Evolutionary conservation across 2,888 invertebrate species (phyloP).

Genomic region (Cantharis nigra): DNA sequence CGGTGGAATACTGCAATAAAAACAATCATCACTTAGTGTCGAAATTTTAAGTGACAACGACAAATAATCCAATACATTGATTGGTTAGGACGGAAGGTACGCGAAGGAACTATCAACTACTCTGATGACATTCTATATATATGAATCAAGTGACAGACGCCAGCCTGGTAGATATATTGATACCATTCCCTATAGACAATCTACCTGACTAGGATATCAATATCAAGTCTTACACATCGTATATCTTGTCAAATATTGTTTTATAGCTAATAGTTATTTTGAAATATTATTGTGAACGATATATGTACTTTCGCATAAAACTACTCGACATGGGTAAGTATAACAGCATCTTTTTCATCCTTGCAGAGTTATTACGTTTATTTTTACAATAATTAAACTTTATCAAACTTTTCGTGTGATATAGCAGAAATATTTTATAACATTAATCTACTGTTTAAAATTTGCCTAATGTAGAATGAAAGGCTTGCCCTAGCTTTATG

Average conservation of each 20-base stretch:
- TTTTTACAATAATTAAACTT: background rate
- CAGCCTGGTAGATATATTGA: constrained; percentile 46
- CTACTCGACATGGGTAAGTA: background rate
- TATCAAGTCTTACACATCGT: constrained; percentile 47
- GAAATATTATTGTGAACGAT: constrained; percentile 45
- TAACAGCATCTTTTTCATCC: background rate
- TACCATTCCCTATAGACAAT: constrained; percentile 46
- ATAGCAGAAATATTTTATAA: no score
- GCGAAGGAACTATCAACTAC: constrained; percentile 43
- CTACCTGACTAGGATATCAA: constrained; percentile 52
- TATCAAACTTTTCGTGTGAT: no score
- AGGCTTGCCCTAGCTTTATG: no score
- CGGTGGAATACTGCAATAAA: background rate
- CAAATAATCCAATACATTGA: constrained; percentile 34
- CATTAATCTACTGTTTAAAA: no score
- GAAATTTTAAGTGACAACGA: constrained; percentile 24
- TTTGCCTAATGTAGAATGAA: no score
- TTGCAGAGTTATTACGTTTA: background rate
- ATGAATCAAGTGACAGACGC: constrained; percentile 48
- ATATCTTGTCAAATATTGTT: constrained; percentile 51
- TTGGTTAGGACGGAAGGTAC: constrained; percentile 31
- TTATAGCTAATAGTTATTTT: constrained; percentile 48
- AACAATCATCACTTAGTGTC: constrained; percentile 18
- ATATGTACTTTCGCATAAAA: background rate
- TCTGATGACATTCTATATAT: constrained; percentile 45